Base-by-base conservation (phyloP, 2,888 invertebrate species). In the Ophion obscuratus region DNA sequence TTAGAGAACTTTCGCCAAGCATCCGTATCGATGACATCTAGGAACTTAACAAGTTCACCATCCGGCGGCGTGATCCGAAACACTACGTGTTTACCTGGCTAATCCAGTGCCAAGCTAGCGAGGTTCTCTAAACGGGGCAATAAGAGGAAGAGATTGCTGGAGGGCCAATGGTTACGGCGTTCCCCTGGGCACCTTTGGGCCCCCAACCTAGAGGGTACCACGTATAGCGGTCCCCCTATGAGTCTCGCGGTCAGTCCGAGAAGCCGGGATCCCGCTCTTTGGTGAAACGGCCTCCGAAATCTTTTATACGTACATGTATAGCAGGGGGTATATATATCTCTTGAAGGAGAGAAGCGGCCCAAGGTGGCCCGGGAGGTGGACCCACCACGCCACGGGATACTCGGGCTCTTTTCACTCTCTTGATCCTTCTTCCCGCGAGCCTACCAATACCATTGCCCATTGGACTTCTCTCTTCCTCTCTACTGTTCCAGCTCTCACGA, bases 321-420 rank as follows among this genome's bases (percentile, higher is more conserved):
- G 17, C 59, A 68, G 11, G 59, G n/a, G n/a, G 17, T 68, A 68
- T 70, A 31, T 62, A 62, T 70, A 70, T 70, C 64, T 67, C 40
- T 74, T 17, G 68, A 64, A 64, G 66, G 59, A 74, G 68, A 81
- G 75, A 74, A 74, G 67, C 20, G 73, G 59, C 57, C 74, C 70
- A 70, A 81, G 74, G 81, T 85, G 78, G 84, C 59, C 74, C 68
- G 57, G 27, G 77, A 81, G 85, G 74, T 81, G 81, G 79, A 91
- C 89, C 91, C 87, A 91, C 91, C 90, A 88, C 90, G 83, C 91
- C 89, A 91, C 90, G 89, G 90, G 84, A 87, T 86, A 83, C 82
- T 82, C 79, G 59, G 17, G 36, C 76, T 88, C 79, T 79, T 70
- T 70, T 78, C 70, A 64, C 82, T 81, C 78, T 79, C 75, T 70